Evolutionary conservation across 2,797 vertebrate genomes (phyloP), one percentile per base, ranked within the genome.

Genomic region (Anabas testudineus): DNA sequence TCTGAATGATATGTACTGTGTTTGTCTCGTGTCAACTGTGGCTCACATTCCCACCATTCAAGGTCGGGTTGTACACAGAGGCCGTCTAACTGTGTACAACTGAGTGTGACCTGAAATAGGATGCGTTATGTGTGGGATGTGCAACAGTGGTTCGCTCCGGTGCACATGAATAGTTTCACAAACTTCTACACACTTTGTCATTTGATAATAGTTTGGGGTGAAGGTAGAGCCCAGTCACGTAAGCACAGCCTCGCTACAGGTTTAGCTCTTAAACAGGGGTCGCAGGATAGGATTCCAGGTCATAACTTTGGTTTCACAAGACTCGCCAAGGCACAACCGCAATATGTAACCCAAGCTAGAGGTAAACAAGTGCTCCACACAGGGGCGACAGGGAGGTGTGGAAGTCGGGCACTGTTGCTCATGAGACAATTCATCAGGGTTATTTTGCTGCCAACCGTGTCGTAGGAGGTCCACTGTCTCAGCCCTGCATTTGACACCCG

Each of bases 231-330:
- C 18, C 21, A 63, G 57, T 81, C 54, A 43, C 78, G 71, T 59
- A 53, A 74, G 78, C 26, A 63, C 51, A 32, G 39, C 53, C 53
- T 72, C 10, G 32, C 59, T 76, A 49, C 69, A 63, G 51, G 68
- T 24, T 48, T 54, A 72, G 49, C 41, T 66, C 82, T 80, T 65
- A 73, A 51, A 36, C 55, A 26, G 47, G 51, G 80, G 67, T 88
- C 82, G 83, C 61, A 73, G 82, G 77, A 87, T 85, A 70, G 72
- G 76, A 84, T 92, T 91, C 70, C 83, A 88, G 82, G 85, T 87
- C 85, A 81, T 84, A 72, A 67, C 88, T 87, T 86, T 60, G 82
- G 88, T 91, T 90, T 91, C 87, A 86, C 72, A 69, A 78, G 76
- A 76, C 78, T 60, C 68, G 32, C 71, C 60, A 57, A 71, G 71